Percentiles rank a stretch among this genome's conserved stretches.
phyloP scores from a whole-genome alignment of 2,113 vertebrate species.

The Leiothrix lutea region DNA sequence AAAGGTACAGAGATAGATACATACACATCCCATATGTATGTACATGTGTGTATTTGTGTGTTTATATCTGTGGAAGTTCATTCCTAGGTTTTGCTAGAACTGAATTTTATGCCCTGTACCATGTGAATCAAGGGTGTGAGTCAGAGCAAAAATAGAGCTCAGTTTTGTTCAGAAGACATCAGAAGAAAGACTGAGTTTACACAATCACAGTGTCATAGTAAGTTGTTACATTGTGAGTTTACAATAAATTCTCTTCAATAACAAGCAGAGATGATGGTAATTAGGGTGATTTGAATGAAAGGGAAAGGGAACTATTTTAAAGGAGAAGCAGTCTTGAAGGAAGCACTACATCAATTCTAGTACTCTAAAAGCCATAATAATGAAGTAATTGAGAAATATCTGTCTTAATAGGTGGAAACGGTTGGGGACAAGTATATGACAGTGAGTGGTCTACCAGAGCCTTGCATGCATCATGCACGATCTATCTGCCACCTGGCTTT shows the following conservation, averaged over 20 bases:
- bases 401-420: slow-evolving; percentile 88
- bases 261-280: neutral
- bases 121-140: neutral
- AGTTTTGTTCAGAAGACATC: neutral
- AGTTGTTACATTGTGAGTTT: neutral
- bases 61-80: neutral
- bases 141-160: neutral
- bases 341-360: neutral
- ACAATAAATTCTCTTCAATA: neutral
- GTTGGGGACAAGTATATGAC: slow-evolving; percentile 99
- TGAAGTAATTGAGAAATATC: neutral
- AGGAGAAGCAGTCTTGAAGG: neutral
- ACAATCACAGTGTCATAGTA: neutral
- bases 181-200: neutral
- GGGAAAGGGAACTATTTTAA: neutral
- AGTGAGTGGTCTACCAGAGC: slow-evolving; percentile 95
- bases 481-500: slow-evolving; percentile 96
- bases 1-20: neutral
- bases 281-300: neutral
- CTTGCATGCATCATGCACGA: slow-evolving; percentile 93
- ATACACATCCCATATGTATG: neutral
- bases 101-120: neutral
- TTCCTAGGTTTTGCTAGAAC: neutral
- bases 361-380: neutral
- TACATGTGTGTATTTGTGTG: neutral